Conservation (phyloP, 2,797 vertebrate species). For the Melopsittacus undulatus region DNA sequence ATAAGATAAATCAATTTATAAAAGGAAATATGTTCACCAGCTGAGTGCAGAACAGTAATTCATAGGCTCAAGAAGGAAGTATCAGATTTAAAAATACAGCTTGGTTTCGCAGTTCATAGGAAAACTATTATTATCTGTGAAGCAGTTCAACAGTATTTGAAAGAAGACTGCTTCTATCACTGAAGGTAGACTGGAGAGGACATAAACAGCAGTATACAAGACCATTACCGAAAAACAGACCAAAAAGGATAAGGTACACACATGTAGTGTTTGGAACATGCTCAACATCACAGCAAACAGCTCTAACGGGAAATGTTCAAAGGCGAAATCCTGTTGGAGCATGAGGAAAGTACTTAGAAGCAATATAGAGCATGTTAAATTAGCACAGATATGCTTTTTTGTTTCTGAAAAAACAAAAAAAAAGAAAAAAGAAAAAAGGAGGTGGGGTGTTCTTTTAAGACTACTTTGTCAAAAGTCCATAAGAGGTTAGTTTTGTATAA, state of each 20-base stretch:
- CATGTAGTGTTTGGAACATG: accelerated
- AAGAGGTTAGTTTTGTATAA: not conserved
- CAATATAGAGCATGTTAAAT: not conserved
- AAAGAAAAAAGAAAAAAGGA: not conserved
- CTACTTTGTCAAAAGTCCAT: not conserved
- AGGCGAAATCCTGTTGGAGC: not conserved
- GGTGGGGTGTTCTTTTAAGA: not conserved
- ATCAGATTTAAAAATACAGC: not conserved
- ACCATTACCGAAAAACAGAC: not conserved
- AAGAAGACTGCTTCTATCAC: not conserved
- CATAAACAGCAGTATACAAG: not conserved
- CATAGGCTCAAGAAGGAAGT: not conserved
- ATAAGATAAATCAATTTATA: not conserved
- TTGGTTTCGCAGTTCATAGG: not conserved
- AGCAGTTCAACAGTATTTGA: not conserved
- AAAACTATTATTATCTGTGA: not conserved
- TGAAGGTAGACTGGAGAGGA: not conserved
- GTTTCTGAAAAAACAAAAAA: not conserved
- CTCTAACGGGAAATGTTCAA: not conserved
- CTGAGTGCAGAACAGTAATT: not conserved
- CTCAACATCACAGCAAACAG: not conserved
- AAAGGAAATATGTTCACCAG: not conserved
- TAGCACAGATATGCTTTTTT: not conserved
- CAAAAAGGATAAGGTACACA: not conserved
- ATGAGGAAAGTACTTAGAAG: not conserved